Evolutionary conservation across 1,140 invertebrate species (phyloP).

Genomic region (Apolygus lucorum): DNA sequence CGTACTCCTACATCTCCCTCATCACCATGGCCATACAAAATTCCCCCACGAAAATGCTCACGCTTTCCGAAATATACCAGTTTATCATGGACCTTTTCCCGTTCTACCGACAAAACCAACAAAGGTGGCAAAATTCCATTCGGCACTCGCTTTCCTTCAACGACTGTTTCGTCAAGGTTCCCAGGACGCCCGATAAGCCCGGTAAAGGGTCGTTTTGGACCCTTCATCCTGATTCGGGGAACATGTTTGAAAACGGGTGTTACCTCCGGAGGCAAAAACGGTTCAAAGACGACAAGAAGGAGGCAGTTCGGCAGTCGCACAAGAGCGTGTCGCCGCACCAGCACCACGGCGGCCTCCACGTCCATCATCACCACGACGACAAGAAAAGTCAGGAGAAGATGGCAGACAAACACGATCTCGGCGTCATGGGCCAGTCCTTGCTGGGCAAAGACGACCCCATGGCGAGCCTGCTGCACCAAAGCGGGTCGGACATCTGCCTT

Average conservation of each 20-base stretch:
- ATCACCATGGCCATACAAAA: constrained; percentile 88
- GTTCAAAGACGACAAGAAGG: constrained; percentile 97
- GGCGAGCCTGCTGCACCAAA: constrained; percentile 30
- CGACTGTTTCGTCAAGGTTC: constrained; percentile 86
- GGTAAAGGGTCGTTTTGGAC: constrained; percentile 83
- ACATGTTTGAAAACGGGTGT: constrained; percentile 88
- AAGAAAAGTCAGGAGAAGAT: constrained; percentile 32
- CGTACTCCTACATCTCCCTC: constrained; percentile 85
- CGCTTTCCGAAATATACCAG: constrained; percentile 82
- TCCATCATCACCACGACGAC: constrained; percentile 39
- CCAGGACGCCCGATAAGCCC: constrained; percentile 61
- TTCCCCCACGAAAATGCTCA: constrained; percentile 69
- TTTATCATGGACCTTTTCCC: constrained; percentile 88
- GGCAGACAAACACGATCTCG: constrained; percentile 32
- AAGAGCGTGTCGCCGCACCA: constrained; percentile 52
- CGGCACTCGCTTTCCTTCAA: constrained; percentile 83
- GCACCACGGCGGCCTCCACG: constrained; percentile 42
- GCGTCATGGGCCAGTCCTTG: constrained; percentile 24
- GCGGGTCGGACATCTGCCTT: constrained; percentile 34
- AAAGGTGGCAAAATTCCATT: constrained; percentile 79
- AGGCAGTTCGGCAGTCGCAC: constrained; percentile 80
- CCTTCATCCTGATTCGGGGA: constrained; percentile 68
- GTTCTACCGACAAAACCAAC: constrained; percentile 62
- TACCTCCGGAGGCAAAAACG: constrained; percentile 57
- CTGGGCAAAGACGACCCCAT: constrained; percentile 30